These are phyloP conservation scores for Mermis nigrescens DNA, from an alignment of 2,888 invertebrate species.

Conservation along the genomic window DNA sequence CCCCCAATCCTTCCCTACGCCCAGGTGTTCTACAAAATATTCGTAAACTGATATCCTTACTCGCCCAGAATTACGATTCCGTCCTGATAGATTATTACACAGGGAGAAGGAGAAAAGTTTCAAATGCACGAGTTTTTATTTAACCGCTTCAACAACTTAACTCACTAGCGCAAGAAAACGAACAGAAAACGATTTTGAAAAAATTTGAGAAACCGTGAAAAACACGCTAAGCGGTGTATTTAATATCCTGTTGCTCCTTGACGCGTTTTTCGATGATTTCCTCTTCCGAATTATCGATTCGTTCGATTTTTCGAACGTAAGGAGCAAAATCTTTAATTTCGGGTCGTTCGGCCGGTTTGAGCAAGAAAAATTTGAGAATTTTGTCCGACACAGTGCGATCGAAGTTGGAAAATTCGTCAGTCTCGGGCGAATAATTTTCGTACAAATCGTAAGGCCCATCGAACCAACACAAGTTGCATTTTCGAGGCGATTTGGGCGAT, in stretches of 20 bases:
- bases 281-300: neutral
- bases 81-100: too few species aligned
- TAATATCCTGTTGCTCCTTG: neutral
- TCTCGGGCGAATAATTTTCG: neutral
- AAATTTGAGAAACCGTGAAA: too few species aligned
- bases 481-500: too few species aligned
- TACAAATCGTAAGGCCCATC: slow-evolving; percentile 3
- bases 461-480: neutral
- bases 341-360: neutral
- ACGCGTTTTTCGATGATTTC: neutral
- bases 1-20: too few species aligned
- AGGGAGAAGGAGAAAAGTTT: too few species aligned
- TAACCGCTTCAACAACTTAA: too few species aligned
- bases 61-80: too few species aligned
- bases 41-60: too few species aligned
- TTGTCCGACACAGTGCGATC: neutral
- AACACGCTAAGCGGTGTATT: neutral
- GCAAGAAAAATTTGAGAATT: neutral
- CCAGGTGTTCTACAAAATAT: too few species aligned
- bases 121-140: too few species aligned
- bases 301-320: neutral
- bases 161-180: too few species aligned
- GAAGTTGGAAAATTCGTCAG: neutral
- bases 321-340: neutral
- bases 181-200: too few species aligned